Base-by-base conservation (phyloP, 2,797 vertebrate genomes). In the Pterois miles region DNA sequence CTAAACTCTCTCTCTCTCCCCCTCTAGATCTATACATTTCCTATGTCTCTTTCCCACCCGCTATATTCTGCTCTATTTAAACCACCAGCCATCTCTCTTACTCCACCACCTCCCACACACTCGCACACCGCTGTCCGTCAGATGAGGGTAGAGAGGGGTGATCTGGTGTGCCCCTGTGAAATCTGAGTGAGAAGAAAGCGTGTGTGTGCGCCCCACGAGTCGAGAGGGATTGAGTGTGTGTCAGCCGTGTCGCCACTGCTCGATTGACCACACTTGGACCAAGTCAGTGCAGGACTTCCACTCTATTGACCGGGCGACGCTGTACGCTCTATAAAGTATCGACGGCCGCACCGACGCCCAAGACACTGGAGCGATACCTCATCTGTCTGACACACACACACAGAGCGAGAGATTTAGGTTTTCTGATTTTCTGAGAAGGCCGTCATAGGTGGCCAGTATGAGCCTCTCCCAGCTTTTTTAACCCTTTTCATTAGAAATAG, bases 271-370 rank as follows among this genome's bases (percentile, higher is more conserved):
- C 90, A 91, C 82, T 91, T 81, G 84, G 89, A 91, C 86, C 88
- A 85, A 91, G 92, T 90, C 92, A 88, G 88, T 86, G 86, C 81
- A 90, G 88, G 92, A 93, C 92, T 92, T 93, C 88, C 88, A 92
- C 85, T 91, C 86, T 92, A 93, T 94, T 91, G 92, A 94, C 86
- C 86, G 74, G 82, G 70, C 70, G 3, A 82, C 73, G 71, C 82
- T 86, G 87, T 85, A 81, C 83, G 91, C 89, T 93, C 91, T 91
- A 90, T 92, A 89, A 92, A 91, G 85, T 93, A 94, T 93, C 57
- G 92, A 95, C 86, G 71, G 65, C 87, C 74, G 88, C 93, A 85
- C 88, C 22, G 69, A 79, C 14, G 65, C 86, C 63, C 88, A 85
- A 86, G 87, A 90, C 88, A 90, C 90, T 77, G 70, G 86, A 88